phyloP scores from a whole-genome alignment of 2,113 vertebrate genomes.

The Coryphaenoides rupestris region DNA sequence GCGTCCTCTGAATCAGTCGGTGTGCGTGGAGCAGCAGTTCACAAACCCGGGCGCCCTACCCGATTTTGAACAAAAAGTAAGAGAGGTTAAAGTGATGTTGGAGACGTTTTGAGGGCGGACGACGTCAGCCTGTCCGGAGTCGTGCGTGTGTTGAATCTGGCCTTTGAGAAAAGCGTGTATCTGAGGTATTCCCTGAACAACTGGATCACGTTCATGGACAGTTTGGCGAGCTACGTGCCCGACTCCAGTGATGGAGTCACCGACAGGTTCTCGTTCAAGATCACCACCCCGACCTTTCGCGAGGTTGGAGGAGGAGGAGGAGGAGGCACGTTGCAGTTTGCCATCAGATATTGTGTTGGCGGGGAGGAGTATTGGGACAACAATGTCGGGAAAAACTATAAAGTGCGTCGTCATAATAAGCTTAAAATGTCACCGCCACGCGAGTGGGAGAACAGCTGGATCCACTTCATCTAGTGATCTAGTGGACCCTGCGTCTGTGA shows the following conservation, averaged over 20 bases:
- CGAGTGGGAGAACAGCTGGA: conserved; percentile 86
- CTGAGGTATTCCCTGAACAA: conserved; percentile 88
- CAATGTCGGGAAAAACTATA: conserved; percentile 83
- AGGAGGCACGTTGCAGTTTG: conserved; percentile 78
- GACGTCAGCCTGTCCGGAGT: conserved; percentile 83
- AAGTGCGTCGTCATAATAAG: conserved; percentile 73
- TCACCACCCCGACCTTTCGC: conserved; percentile 77
- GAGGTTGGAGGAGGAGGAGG: no score
- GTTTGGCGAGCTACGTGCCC: conserved; percentile 75
- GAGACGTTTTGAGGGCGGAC: conserved; percentile 77
- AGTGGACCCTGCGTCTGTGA: no score
- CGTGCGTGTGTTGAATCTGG: conserved; percentile 87
- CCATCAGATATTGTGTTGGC: conserved; percentile 80
- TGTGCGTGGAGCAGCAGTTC: conserved; percentile 78
- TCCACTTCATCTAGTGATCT: conserved; percentile 87
- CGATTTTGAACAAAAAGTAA: conserved; percentile 74
- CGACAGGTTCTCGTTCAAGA: conserved; percentile 81
- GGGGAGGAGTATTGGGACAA: conserved; percentile 87
- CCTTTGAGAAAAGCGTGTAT: conserved; percentile 89
- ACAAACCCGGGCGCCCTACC: conserved; percentile 71
- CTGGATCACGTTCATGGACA: conserved; percentile 87
- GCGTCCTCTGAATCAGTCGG: conserved; percentile 50
- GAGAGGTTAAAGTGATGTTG: conserved; percentile 74
- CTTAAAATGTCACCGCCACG: conserved; percentile 74
- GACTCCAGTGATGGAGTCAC: conserved; percentile 65